Percentiles rank a stretch among this genome's conserved stretches.
Evolutionary conservation across 2,888 invertebrate species (phyloP).

Genomic region (Drosophila suboccidentalis): DNA sequence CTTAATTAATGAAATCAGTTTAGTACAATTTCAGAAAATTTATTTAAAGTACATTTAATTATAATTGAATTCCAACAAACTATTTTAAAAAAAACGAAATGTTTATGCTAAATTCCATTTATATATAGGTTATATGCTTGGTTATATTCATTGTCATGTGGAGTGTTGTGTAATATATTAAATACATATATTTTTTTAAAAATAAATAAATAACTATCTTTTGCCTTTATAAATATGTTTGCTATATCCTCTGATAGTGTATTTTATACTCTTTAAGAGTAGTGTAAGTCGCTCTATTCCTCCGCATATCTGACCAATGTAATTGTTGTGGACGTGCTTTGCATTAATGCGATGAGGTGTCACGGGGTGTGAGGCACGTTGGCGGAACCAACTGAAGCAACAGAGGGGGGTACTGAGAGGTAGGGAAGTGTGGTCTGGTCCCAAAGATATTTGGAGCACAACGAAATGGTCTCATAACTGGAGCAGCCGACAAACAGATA

Average conservation of each 20-base stretch:
- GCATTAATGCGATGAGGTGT: slow-evolving; percentile 44
- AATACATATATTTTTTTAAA: too few relatives aligned
- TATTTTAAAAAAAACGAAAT: too few relatives aligned
- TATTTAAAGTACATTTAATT: too few relatives aligned
- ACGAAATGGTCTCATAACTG: slow-evolving; percentile 72
- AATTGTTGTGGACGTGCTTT: slow-evolving; percentile 64
- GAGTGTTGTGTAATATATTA: too few relatives aligned
- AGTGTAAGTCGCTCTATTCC: slow-evolving; percentile 41
- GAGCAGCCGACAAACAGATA: slow-evolving; percentile 48
- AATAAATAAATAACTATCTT: background rate
- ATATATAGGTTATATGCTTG: too few relatives aligned
- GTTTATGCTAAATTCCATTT: too few relatives aligned
- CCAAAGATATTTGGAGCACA: slow-evolving; percentile 67
- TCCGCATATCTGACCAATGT: slow-evolving; percentile 48
- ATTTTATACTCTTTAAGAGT: slow-evolving; percentile 1
- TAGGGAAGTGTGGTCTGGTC: background rate
- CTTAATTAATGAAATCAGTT: too few relatives aligned
- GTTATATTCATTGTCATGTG: too few relatives aligned
- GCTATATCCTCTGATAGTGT: slow-evolving; percentile 7
- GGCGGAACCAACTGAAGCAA: slow-evolving; percentile 58
- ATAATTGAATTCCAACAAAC: too few relatives aligned
- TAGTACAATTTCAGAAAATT: too few relatives aligned
- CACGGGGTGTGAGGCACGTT: slow-evolving; percentile 46
- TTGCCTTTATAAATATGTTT: background rate
- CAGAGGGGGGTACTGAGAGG: slow-evolving; percentile 1